Evolutionary conservation across 2,888 invertebrate genomes (phyloP).

Genomic region (Muschampia plurimacula): DNA sequence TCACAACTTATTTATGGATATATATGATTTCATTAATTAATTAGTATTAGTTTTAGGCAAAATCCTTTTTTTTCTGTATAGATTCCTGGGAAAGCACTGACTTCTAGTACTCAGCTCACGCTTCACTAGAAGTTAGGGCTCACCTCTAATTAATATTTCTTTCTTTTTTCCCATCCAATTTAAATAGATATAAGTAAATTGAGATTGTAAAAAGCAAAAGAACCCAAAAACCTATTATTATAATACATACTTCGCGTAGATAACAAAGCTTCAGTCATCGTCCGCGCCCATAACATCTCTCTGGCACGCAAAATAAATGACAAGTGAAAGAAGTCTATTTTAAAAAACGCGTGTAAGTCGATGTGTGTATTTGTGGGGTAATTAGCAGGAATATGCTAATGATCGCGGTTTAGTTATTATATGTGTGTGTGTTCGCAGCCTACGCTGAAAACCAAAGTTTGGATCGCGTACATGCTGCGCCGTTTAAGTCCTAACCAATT

Average conservation of each 20-base stretch:
- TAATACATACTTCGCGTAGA: constrained; percentile 59
- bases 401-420: constrained; percentile 35
- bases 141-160: too few relatives aligned
- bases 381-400: constrained; percentile 56
- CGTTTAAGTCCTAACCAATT: constrained; percentile 37
- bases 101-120: too few relatives aligned
- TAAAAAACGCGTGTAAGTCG: constrained; percentile 36
- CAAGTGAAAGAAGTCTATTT: constrained; percentile 39
- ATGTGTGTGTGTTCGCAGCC: constrained; percentile 22
- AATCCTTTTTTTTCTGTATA: too few relatives aligned
- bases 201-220: too few relatives aligned
- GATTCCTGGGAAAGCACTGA: too few relatives aligned
- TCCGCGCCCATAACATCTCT: constrained; percentile 38
- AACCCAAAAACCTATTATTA: constrained; percentile 37
- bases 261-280: constrained; percentile 70
- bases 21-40: too few relatives aligned
- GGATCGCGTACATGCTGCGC: constrained; percentile 13
- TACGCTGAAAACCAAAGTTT: constrained; percentile 26
- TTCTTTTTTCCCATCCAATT: too few relatives aligned
- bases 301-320: constrained; percentile 42
- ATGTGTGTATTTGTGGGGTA: constrained; percentile 48
- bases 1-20: too few relatives aligned
- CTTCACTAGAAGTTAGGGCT: too few relatives aligned
- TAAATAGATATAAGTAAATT: too few relatives aligned
- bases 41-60: too few relatives aligned